Conservation (phyloP, 2,888 invertebrate genomes). For the Epistrophella euchroma region DNA sequence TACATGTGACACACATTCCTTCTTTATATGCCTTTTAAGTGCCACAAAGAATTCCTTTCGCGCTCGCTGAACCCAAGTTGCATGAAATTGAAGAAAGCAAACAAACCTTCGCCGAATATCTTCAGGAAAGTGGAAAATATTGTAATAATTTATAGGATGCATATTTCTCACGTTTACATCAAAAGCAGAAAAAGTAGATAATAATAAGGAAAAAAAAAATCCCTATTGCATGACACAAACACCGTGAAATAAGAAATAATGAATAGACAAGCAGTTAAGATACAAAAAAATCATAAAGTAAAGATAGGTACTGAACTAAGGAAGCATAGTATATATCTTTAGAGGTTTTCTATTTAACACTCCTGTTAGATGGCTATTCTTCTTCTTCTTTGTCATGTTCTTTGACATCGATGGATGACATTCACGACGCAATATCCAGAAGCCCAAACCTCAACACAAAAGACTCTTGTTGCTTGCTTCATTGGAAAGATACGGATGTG, state of each 20-base stretch:
- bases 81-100: conserved; percentile 52
- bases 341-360: conserved; percentile 46
- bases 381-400: conserved; percentile 40
- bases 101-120: conserved; percentile 14
- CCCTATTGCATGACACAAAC: conserved; percentile 18
- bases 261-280: conserved; percentile 34
- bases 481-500: conserved; percentile 38
- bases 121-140: conserved; percentile 61
- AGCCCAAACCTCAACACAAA: conserved; percentile 43
- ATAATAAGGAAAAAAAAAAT: conserved; percentile 6
- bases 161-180: conserved; percentile 72
- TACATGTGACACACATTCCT: conserved; percentile 73
- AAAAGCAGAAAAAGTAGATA: conserved; percentile 32
- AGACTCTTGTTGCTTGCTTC: conserved; percentile 5
- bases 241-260: conserved; percentile 53
- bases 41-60: conserved; percentile 52
- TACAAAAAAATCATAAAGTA: conserved; percentile 11
- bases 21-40: conserved; percentile 59
- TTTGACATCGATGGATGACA: conserved; percentile 57
- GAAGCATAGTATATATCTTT: conserved; percentile 39
- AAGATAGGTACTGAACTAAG: not conserved
- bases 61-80: conserved; percentile 26
- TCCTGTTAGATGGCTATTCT: conserved; percentile 46
- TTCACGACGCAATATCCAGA: conserved; percentile 42
- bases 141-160: conserved; percentile 71